phyloP scores from a whole-genome alignment of 2,113 vertebrate species.

The Turnix velox region DNA sequence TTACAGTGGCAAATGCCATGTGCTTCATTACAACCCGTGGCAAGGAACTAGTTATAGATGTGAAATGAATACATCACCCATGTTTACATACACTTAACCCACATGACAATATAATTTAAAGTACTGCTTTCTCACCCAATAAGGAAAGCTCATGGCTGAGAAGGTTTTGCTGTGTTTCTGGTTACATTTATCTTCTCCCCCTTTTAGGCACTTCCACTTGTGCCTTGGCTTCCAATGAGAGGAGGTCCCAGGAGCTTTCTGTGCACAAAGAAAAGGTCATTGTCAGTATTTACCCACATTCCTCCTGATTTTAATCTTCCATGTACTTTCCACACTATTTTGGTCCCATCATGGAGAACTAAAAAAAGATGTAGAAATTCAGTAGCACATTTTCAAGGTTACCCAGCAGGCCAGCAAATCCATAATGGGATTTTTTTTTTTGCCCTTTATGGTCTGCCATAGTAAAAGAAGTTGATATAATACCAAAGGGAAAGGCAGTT shows the following conservation, averaged over 20 bases:
- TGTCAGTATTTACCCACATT: not conserved
- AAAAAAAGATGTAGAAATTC: constrained; percentile 37
- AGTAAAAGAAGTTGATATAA: constrained; percentile 15
- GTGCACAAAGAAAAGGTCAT: constrained; percentile 22
- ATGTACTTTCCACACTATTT: constrained; percentile 33
- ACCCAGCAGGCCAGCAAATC: constrained; percentile 54
- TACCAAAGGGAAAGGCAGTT: constrained; percentile 4
- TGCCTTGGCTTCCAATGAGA: not conserved
- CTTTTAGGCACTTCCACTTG: not conserved
- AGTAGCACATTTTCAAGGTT: constrained; percentile 61
- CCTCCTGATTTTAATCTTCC: not conserved
- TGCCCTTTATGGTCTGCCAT: constrained; percentile 16
- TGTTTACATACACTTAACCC: not conserved
- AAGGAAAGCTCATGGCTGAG: not conserved
- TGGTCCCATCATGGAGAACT: constrained; percentile 18
- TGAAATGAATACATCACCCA: not conserved
- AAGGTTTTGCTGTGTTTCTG: not conserved
- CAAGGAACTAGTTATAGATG: not conserved
- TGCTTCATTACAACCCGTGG: not conserved
- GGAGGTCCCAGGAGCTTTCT: constrained; percentile 20
- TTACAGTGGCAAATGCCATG: not conserved
- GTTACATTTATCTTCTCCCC: not conserved
- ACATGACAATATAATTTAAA: not conserved
- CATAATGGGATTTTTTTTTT: constrained; percentile 53
- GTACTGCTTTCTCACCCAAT: not conserved